These are phyloP conservation scores for Colletes gigas DNA, from an alignment of 1,140 invertebrate genomes.

Conservation along the genomic window DNA sequence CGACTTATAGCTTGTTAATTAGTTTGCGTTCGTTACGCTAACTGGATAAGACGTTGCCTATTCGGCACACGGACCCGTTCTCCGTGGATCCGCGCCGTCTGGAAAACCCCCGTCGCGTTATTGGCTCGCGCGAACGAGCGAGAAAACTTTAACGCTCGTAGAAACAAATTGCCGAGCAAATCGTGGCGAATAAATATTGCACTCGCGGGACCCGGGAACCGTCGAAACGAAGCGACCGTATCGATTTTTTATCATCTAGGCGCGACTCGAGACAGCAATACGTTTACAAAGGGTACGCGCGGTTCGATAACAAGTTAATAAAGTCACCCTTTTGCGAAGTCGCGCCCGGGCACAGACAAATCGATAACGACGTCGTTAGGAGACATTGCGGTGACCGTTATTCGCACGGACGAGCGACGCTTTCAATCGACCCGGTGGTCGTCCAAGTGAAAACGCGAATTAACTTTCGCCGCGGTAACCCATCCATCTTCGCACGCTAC, in stretches of 20 bases:
- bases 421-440: conserved; percentile 66
- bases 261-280: not conserved
- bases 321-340: conserved; percentile 42
- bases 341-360: conserved; percentile 40
- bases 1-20: conserved; percentile 70
- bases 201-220: not conserved
- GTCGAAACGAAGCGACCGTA: too few relatives aligned
- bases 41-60: conserved; percentile 60
- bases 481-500: conserved; percentile 71
- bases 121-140: not conserved
- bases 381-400: conserved; percentile 61
- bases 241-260: not conserved
- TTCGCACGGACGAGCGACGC: conserved; percentile 57
- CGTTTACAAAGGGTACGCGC: not conserved
- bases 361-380: conserved; percentile 68
- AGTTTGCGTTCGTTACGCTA: conserved; percentile 63
- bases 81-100: not conserved
- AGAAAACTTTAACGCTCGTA: not conserved
- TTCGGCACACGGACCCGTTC: not conserved
- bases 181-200: not conserved
- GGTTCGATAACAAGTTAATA: conserved; percentile 47
- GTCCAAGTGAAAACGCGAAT: conserved; percentile 69
- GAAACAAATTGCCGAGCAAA: not conserved
- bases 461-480: conserved; percentile 66
- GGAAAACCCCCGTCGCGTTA: too few relatives aligned